A percentile compares a stretch with the other conserved stretches of the same genome.
These are phyloP conservation scores for Tribolium madens DNA, from an alignment of 1,140 invertebrate species.

Conservation along the genomic window DNA sequence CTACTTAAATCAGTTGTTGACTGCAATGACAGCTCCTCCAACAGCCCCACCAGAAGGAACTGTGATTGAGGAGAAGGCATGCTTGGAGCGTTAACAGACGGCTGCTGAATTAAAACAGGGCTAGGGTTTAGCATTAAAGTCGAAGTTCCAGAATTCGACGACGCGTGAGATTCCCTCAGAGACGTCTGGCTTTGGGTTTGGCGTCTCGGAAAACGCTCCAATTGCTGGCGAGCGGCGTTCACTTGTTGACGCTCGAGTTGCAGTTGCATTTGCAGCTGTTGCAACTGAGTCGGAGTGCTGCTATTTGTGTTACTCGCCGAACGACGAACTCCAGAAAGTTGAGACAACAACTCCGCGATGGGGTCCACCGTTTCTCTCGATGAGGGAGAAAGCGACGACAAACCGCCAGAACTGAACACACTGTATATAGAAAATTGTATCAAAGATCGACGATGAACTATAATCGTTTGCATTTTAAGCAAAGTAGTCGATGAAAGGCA, in stretches of 20 bases:
- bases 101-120: slow-evolving; percentile 56
- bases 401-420: slow-evolving; percentile 78
- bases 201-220: slow-evolving; percentile 87
- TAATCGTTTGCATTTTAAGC: background rate
- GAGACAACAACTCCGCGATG: slow-evolving; percentile 92
- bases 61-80: slow-evolving; percentile 59
- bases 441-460: background rate
- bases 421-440: slow-evolving; percentile 58
- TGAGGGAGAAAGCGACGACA: slow-evolving; percentile 83
- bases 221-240: slow-evolving; percentile 83
- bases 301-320: slow-evolving; percentile 69
- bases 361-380: slow-evolving; percentile 93
- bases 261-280: slow-evolving; percentile 91
- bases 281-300: slow-evolving; percentile 81
- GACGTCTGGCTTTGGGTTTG: slow-evolving; percentile 69
- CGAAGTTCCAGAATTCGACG: slow-evolving; percentile 57
- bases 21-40: slow-evolving; percentile 61
- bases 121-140: slow-evolving; percentile 62
- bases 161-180: slow-evolving; percentile 54
- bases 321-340: slow-evolving; percentile 88
- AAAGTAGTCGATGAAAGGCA: too few species aligned
- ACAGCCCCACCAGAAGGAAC: slow-evolving; percentile 61
- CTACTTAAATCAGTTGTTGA: slow-evolving; percentile 55
- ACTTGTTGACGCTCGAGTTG: slow-evolving; percentile 89
- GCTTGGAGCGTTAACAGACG: slow-evolving; percentile 57